These are phyloP conservation scores for Globodera rostochiensis DNA, from an alignment of 1,140 invertebrate genomes.

Conservation along the genomic window DNA sequence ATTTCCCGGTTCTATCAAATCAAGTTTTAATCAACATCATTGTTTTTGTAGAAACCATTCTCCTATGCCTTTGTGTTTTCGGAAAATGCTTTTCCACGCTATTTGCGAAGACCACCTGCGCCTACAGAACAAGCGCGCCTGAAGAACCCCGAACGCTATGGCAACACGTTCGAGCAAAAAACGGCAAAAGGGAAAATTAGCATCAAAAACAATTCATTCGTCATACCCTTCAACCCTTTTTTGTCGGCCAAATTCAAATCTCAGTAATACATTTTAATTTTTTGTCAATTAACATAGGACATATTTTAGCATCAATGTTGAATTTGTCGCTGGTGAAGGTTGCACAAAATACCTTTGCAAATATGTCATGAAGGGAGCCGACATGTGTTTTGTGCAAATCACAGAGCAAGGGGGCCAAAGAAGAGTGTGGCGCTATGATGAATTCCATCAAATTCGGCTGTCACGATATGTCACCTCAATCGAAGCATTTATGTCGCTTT, in stretches of 20 bases:
- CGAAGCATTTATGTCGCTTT: background rate
- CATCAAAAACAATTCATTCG: background rate
- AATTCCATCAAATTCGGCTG: background rate
- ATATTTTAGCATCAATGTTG: conserved; percentile 10
- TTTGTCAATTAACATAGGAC: too few species aligned
- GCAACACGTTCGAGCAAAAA: background rate
- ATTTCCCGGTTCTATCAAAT: background rate
- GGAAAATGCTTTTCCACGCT: background rate
- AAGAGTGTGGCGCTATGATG: background rate
- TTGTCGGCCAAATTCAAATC: background rate
- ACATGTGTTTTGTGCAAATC: background rate
- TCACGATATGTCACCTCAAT: background rate
- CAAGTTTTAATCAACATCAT: too few species aligned
- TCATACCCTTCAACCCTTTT: background rate
- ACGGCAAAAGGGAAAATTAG: background rate
- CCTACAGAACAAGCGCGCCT: background rate
- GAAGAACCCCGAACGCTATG: background rate
- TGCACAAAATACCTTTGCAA: conserved; percentile 7
- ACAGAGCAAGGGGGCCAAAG: background rate
- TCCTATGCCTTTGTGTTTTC: background rate
- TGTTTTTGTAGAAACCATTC: background rate
- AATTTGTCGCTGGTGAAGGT: background rate
- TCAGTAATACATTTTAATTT: background rate
- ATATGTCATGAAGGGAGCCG: background rate
- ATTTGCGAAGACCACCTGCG: background rate